Percentiles rank a stretch among this genome's conserved stretches.
Evolutionary conservation across 2,113 vertebrate genomes (phyloP).

Genomic region (Petrocephalus microphthalmus): DNA sequence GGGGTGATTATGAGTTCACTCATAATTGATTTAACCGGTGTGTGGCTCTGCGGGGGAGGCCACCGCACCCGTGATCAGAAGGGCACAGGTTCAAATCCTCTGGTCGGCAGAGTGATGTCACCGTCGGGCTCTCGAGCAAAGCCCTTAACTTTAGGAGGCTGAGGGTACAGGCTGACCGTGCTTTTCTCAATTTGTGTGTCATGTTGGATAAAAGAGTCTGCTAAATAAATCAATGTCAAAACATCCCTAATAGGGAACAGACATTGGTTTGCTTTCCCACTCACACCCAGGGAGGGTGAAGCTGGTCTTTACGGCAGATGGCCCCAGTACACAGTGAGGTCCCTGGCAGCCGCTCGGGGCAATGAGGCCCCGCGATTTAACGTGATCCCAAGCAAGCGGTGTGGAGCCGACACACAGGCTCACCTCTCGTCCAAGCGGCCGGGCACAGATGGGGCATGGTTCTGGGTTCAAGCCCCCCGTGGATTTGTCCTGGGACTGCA

Average conservation of each 20-base stretch:
- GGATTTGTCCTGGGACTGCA: constrained; percentile 90
- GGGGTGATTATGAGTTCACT: background rate
- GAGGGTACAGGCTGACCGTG: background rate
- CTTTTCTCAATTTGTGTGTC: background rate
- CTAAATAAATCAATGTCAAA: background rate
- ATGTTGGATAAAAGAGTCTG: background rate
- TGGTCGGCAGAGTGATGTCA: background rate
- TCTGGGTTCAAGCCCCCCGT: constrained; percentile 89
- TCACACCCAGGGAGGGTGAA: background rate
- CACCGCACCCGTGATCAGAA: background rate
- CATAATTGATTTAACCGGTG: background rate
- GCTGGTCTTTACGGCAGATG: background rate
- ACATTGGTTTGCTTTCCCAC: background rate
- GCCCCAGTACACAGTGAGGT: background rate
- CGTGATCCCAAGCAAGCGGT: background rate
- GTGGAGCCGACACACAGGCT: constrained; percentile 2
- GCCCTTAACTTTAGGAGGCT: background rate
- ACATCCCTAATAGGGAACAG: background rate
- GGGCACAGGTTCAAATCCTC: background rate
- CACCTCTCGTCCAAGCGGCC: constrained; percentile 86
- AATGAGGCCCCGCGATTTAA: background rate
- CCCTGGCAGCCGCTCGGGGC: background rate
- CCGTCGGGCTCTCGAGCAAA: background rate
- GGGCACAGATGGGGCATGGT: constrained; percentile 93
- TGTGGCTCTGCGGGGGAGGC: background rate